Percentiles rank a stretch among this genome's conserved stretches.
These are phyloP conservation scores for Ciconia maguari DNA, from an alignment of 2,113 vertebrate genomes.

Conservation along the genomic window DNA sequence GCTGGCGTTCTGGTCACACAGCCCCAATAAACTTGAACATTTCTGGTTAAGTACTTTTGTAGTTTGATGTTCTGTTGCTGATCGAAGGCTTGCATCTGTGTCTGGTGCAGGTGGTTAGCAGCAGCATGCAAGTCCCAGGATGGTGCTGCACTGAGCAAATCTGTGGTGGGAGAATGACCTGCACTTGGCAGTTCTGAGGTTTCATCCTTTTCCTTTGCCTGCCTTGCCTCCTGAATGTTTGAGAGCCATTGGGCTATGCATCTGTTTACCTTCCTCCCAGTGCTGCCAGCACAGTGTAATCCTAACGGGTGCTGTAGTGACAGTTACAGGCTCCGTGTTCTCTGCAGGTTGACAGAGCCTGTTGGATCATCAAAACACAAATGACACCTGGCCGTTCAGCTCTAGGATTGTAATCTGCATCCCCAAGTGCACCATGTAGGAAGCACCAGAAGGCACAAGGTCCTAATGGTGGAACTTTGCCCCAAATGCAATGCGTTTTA, in stretches of 20 bases:
- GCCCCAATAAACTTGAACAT: background rate
- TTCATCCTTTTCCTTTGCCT: background rate
- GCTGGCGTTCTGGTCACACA: background rate
- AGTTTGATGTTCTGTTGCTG: background rate
- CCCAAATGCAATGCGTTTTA: background rate
- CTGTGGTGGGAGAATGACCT: background rate
- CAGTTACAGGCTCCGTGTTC: background rate
- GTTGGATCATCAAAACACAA: background rate
- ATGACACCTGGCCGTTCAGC: background rate
- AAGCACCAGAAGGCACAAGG: background rate
- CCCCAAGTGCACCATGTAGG: background rate
- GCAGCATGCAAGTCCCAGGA: background rate
- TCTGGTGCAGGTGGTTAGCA: background rate
- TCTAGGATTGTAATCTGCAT: background rate
- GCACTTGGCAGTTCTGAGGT: background rate
- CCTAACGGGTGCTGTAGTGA: background rate
- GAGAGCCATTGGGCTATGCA: background rate
- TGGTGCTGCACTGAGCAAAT: background rate
- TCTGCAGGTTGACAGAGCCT: constrained; percentile 3
- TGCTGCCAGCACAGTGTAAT: background rate
- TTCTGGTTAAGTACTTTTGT: background rate
- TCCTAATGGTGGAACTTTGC: background rate
- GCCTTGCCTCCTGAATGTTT: background rate
- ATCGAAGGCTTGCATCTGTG: background rate
- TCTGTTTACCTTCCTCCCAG: background rate